Conservation (phyloP, 35 echinoderm and acorn worm genomes). For the Apostichopus californicus region DNA sequence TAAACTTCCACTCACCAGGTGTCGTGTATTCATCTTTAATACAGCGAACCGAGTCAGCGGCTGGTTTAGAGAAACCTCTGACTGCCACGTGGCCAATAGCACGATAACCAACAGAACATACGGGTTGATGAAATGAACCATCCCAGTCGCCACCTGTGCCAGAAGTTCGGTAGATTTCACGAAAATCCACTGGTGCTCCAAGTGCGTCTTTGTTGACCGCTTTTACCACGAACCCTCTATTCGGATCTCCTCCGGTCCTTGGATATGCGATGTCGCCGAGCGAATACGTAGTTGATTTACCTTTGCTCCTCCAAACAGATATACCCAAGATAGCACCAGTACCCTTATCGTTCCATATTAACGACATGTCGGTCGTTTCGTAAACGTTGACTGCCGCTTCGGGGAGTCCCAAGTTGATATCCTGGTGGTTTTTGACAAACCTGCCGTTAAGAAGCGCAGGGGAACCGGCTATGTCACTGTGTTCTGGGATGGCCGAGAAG, state of each 20-base stretch:
- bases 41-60: no score
- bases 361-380: not conserved
- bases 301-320: constrained; percentile 11
- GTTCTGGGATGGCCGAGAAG: not conserved
- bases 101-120: not conserved
- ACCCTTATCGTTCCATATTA: constrained; percentile 17
- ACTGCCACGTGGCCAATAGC: constrained; percentile 2
- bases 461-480: not conserved
- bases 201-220: not conserved
- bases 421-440: not conserved
- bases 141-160: not conserved
- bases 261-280: constrained; percentile 11
- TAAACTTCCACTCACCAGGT: no score
- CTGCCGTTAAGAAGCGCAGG: not conserved
- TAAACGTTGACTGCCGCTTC: not conserved
- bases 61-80: not conserved
- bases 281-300: not conserved
- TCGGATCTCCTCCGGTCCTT: not conserved
- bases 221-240: constrained; percentile 9
- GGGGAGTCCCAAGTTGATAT: no score
- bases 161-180: not conserved
- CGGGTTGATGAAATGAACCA: not conserved
- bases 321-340: not conserved
- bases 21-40: no score
- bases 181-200: not conserved